phyloP scores from a whole-genome alignment of 2,888 invertebrate species.

The Aplocera efformata region DNA sequence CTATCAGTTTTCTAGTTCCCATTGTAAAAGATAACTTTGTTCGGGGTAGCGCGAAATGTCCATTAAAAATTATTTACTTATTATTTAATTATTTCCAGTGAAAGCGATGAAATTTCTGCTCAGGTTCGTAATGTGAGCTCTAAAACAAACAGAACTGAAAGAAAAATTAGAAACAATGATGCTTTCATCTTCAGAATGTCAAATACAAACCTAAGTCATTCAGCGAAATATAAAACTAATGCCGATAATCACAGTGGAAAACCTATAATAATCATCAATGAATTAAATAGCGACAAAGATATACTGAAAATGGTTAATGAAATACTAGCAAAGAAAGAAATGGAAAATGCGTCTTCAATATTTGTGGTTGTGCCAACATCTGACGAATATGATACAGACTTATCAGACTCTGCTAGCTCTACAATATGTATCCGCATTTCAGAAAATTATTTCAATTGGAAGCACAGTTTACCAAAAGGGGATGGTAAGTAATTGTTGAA shows the following conservation, averaged over 20 bases:
- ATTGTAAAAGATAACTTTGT: too few relatives aligned
- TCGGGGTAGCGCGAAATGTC: too few relatives aligned
- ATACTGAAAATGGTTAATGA: conserved; percentile 34
- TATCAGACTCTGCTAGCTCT: conserved; percentile 28
- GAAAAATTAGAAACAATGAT: conserved; percentile 7
- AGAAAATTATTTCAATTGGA: conserved; percentile 29
- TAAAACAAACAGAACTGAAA: conserved; percentile 9
- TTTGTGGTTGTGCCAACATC: conserved; percentile 43
- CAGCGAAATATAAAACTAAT: conserved; percentile 1
- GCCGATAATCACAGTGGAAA: conserved; percentile 3
- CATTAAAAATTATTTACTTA: too few relatives aligned
- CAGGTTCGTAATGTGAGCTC: neutral
- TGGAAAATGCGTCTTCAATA: conserved; percentile 39
- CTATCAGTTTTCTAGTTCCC: too few relatives aligned
- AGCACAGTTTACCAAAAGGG: conserved; percentile 5
- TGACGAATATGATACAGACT: conserved; percentile 32
- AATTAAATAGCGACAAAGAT: conserved; percentile 30
- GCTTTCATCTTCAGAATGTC: conserved; percentile 26
- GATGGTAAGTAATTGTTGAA: neutral
- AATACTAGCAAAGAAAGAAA: conserved; percentile 29
- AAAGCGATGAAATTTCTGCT: neutral
- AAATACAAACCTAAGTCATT: conserved; percentile 9
- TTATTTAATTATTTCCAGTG: conserved; percentile 15
- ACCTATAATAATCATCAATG: conserved; percentile 31
- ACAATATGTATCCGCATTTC: conserved; percentile 40